A percentile compares a stretch with the other conserved stretches of the same genome.
These are phyloP conservation scores for Acrossocheilus wenchowensis DNA, from an alignment of 2,797 vertebrate species.

Conservation along the genomic window DNA sequence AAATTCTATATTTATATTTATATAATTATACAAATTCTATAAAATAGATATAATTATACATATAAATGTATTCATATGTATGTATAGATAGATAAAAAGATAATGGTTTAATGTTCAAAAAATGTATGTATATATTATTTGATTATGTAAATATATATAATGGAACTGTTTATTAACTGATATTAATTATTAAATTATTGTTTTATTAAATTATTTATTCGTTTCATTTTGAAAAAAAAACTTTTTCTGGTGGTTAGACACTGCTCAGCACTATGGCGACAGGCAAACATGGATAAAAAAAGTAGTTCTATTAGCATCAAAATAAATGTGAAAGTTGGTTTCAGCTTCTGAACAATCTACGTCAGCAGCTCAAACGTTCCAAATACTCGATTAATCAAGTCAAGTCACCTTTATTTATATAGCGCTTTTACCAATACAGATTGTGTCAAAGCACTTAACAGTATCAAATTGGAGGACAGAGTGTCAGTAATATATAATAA, in stretches of 20 bases:
- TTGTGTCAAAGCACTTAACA: too few species aligned
- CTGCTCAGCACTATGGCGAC: neutral
- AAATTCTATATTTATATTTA: too few species aligned
- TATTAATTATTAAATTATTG: neutral
- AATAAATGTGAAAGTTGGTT: neutral
- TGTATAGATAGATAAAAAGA: neutral
- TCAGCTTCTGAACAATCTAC: neutral
- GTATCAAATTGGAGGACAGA: too few species aligned
- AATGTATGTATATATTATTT: neutral
- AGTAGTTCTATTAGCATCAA: neutral
- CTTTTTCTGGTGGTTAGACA: neutral
- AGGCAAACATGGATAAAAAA: neutral
- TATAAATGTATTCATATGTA: neutral
- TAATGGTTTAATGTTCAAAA: neutral
- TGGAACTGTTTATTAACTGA: too few species aligned
- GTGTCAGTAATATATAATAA: too few species aligned
- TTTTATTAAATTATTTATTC: neutral
- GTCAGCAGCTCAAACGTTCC: conserved; percentile 11
- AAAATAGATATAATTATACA: neutral
- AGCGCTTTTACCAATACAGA: too few species aligned
- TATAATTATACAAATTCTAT: too few species aligned
- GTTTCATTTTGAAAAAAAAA: neutral
- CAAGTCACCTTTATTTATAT: too few species aligned
- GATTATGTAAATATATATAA: neutral
- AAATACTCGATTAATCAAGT: neutral